Percentiles rank a stretch among this genome's conserved stretches.
Conservation (phyloP, 2,888 invertebrate genomes). For the Trichopoda pennipes region DNA sequence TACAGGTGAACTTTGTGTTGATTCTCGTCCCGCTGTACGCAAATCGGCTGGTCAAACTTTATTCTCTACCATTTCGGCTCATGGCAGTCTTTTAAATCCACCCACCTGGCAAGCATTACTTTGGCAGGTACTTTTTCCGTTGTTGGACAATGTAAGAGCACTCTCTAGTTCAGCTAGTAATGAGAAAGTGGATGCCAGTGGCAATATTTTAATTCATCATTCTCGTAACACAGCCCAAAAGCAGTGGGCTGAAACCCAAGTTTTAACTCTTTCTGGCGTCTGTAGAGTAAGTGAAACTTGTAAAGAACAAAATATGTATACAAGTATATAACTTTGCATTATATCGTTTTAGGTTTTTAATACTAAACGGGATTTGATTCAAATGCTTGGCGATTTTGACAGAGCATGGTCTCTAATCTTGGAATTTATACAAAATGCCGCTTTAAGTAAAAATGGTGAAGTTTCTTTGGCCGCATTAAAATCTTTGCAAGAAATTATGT, state of each 20-base stretch:
- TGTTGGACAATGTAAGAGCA: conserved; percentile 93
- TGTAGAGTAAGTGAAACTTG: conserved; percentile 85
- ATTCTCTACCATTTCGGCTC: conserved; percentile 98
- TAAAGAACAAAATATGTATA: not conserved
- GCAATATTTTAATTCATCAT: conserved; percentile 98
- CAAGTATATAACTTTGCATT: not conserved
- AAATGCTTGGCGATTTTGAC: conserved; percentile 93
- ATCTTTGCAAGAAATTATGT: conserved; percentile 97
- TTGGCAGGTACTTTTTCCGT: conserved; percentile 97
- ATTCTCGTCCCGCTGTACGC: conserved; percentile 96
- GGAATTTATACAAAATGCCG: conserved; percentile 96
- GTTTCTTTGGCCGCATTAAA: conserved; percentile 97
- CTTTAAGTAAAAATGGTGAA: conserved; percentile 95
- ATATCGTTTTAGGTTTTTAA: conserved; percentile 85
- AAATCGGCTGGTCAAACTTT: conserved; percentile 98
- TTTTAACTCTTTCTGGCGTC: conserved; percentile 93
- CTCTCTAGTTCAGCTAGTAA: conserved; percentile 85
- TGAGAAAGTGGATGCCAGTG: conserved; percentile 91
- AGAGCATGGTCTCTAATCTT: conserved; percentile 96
- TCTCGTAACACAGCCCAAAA: conserved; percentile 99
- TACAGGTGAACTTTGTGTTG: conserved; percentile 93
- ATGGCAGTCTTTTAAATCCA: conserved; percentile 92
- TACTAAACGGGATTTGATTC: conserved; percentile 91
- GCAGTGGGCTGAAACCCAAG: conserved; percentile 99
- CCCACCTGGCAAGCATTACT: conserved; percentile 97